These are phyloP conservation scores for Phasia obesa DNA, from an alignment of 2,888 invertebrate genomes.

Conservation along the genomic window DNA sequence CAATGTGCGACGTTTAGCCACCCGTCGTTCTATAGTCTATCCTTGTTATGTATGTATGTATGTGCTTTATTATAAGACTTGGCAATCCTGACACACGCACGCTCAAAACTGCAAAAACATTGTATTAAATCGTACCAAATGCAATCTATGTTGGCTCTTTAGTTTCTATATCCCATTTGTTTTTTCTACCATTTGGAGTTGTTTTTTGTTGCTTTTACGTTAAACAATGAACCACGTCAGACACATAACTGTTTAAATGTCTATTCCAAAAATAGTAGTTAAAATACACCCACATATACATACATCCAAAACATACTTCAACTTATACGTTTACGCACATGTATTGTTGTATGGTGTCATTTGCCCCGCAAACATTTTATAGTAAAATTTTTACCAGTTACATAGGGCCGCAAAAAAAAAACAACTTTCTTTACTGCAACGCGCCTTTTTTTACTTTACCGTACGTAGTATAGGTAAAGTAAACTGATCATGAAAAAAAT, in stretches of 20 bases:
- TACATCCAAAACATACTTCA: neutral
- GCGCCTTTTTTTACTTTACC: too few species aligned
- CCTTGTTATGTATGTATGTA: neutral
- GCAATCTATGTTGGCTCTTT: conserved; percentile 44
- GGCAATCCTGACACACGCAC: conserved; percentile 31
- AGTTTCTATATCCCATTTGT: conserved; percentile 1
- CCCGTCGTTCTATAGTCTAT: conserved; percentile 19
- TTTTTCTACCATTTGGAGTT: conserved; percentile 1
- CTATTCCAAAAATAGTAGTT: conserved; percentile 32
- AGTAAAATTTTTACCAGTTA: neutral
- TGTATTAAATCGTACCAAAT: conserved; percentile 21
- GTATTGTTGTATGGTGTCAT: conserved; percentile 31
- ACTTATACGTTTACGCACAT: conserved; percentile 8
- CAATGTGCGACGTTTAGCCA: too few species aligned
- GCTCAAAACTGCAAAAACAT: neutral
- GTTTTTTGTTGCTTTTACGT: conserved; percentile 10
- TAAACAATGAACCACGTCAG: conserved; percentile 27
- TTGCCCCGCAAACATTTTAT: neutral
- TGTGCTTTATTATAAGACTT: neutral
- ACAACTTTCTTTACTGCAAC: too few species aligned
- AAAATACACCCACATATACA: neutral
- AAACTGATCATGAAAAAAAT: too few species aligned
- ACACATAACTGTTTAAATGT: conserved; percentile 17
- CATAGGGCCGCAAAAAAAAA: too few species aligned
- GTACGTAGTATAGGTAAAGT: too few species aligned